Percentiles rank a stretch among this genome's conserved stretches.
Evolutionary conservation across 2,888 invertebrate genomes (phyloP).

Genomic region (Hoplodrina blanda): DNA sequence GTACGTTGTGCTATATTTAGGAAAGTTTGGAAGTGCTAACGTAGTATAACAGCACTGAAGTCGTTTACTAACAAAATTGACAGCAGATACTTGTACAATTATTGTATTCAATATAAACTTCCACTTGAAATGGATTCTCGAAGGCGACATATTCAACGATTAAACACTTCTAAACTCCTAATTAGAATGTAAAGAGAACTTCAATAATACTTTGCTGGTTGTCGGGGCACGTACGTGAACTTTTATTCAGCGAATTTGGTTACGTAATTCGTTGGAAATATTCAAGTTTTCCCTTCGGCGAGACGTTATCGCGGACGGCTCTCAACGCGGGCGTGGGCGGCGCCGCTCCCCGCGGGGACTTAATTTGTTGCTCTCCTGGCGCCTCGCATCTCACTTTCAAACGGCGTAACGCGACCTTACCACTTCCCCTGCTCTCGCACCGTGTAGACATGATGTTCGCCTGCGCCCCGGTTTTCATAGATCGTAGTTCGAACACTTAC

Average conservation of each 20-base stretch:
- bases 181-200: slow-evolving; percentile 81
- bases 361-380: slow-evolving; percentile 91
- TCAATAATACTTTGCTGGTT: slow-evolving; percentile 83
- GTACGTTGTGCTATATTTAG: slow-evolving; percentile 4
- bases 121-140: slow-evolving; percentile 66
- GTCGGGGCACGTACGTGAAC: slow-evolving; percentile 84
- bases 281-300: slow-evolving; percentile 88
- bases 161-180: slow-evolving; percentile 80
- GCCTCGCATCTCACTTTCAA: slow-evolving; percentile 90
- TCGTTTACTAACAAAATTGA: slow-evolving; percentile 51
- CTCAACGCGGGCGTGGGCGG: slow-evolving; percentile 85
- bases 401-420: slow-evolving; percentile 89
- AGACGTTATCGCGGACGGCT: slow-evolving; percentile 87
- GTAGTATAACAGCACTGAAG: slow-evolving; percentile 42
- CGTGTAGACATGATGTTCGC: slow-evolving; percentile 80
- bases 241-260: slow-evolving; percentile 86
- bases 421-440: slow-evolving; percentile 81
- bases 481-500: slow-evolving; percentile 60
- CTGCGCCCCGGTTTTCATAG: slow-evolving; percentile 68
- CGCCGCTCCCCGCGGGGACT: slow-evolving; percentile 86
- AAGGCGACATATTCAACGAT: slow-evolving; percentile 75
- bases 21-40: slow-evolving; percentile 39
- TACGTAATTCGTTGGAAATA: slow-evolving; percentile 87
- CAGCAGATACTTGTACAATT: slow-evolving; percentile 58
- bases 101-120: slow-evolving; percentile 70